Conservation (phyloP, 2,113 vertebrate species). For the Diphyllodes magnificus region DNA sequence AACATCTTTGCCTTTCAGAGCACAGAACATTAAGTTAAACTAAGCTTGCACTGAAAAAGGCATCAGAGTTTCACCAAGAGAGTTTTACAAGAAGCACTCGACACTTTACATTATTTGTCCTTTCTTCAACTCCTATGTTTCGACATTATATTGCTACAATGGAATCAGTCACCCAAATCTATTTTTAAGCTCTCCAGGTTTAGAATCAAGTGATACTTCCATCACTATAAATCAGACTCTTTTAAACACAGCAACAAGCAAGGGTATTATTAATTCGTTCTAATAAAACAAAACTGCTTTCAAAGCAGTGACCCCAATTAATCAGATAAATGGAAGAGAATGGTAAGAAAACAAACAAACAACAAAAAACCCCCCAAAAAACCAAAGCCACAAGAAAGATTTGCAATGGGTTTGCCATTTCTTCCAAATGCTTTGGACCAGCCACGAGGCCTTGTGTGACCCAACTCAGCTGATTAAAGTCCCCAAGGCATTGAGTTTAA, state of each 20-base stretch:
- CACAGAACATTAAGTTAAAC: not conserved
- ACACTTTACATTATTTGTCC: not conserved
- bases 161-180: not conserved
- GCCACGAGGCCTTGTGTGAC: not conserved
- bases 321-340: not conserved
- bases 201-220: not conserved
- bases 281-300: not conserved
- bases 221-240: not conserved
- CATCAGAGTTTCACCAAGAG: not conserved
- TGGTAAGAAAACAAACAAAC: not conserved
- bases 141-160: not conserved
- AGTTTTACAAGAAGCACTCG: not conserved
- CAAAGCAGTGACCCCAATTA: not conserved
- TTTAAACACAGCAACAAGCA: not conserved
- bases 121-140: not conserved
- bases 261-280: not conserved
- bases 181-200: not conserved
- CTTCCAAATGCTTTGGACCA: not conserved
- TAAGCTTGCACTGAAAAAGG: not conserved
- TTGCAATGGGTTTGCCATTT: not conserved
- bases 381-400: not conserved
- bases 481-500: not conserved
- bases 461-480: not conserved
- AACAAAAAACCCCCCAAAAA: not conserved
- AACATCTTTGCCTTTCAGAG: not conserved